A percentile compares a stretch with the other conserved stretches of the same genome.
phyloP scores from a whole-genome alignment of 35 echinoderm and acorn worm genomes.

The Apostichopus parvimensis region DNA sequence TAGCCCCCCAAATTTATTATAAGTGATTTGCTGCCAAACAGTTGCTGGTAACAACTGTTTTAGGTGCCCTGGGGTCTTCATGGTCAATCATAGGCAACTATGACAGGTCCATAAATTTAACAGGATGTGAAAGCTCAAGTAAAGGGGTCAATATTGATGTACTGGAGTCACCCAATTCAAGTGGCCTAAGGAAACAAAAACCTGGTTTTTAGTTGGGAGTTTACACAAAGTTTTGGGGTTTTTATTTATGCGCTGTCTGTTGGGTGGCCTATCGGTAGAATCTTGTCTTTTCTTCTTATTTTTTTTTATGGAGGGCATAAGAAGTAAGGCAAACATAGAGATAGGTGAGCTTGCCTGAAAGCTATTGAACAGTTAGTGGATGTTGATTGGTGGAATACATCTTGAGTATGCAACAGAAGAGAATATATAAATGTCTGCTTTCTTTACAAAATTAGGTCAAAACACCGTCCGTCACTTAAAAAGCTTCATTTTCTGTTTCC shows the following conservation, averaged over 20 bases:
- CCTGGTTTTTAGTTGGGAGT: neutral
- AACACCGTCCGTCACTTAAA: no score
- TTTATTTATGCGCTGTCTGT: neutral
- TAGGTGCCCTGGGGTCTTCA: constrained; percentile 5
- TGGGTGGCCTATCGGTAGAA: no score
- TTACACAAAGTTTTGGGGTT: neutral
- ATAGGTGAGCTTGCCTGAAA: no score
- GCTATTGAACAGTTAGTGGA: no score
- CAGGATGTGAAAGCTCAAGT: neutral
- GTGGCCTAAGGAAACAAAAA: neutral
- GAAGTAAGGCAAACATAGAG: no score
- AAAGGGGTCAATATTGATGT: neutral
- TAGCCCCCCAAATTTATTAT: neutral
- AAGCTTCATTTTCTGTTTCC: no score
- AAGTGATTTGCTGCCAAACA: constrained; percentile 1
- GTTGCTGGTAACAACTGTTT: neutral
- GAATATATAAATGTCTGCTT: no score
- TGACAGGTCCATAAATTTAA: constrained; percentile 12
- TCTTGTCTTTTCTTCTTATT: no score
- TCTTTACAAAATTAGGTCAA: no score
- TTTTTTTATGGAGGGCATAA: no score
- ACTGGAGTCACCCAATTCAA: neutral
- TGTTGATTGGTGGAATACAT: no score
- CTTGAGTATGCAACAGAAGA: no score
- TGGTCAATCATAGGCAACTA: neutral